Evolutionary conservation across 2,113 vertebrate genomes (phyloP).

Genomic region (Python bivittatus): DNA sequence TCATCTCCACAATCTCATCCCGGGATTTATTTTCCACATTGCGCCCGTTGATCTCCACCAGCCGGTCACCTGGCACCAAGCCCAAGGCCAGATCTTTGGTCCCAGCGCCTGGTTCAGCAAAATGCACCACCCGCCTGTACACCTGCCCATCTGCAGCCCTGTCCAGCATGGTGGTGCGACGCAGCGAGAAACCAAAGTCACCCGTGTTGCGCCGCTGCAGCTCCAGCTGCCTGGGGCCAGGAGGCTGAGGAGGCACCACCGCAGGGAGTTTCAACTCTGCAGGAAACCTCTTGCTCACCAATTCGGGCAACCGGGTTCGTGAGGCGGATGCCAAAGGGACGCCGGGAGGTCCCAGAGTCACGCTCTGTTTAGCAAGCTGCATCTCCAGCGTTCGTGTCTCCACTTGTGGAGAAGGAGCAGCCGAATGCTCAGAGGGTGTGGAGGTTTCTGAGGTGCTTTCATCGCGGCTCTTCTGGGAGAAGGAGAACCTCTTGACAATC

Average conservation of each 20-base stretch:
- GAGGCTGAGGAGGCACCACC: constrained; percentile 76
- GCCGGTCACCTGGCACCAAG: constrained; percentile 90
- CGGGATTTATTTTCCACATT: constrained; percentile 92
- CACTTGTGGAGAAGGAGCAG: constrained; percentile 78
- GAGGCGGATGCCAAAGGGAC: constrained; percentile 14
- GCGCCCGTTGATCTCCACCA: constrained; percentile 92
- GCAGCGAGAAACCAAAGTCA: constrained; percentile 94
- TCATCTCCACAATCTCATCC: constrained; percentile 98
- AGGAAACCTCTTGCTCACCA: constrained; percentile 82
- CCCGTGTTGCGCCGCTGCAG: constrained; percentile 90
- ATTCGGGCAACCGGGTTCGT: constrained; percentile 75
- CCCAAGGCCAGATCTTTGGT: constrained; percentile 88
- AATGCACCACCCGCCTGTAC: constrained; percentile 88
- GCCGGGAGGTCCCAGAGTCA: constrained; percentile 41
- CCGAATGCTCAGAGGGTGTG: constrained; percentile 77
- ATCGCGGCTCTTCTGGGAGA: constrained; percentile 83
- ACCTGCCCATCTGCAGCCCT: constrained; percentile 82
- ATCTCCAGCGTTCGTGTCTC: constrained; percentile 73
- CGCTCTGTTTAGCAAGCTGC: constrained; percentile 65
- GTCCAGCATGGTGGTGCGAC: constrained; percentile 92
- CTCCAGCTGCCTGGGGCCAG: constrained; percentile 82
- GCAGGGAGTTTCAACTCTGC: constrained; percentile 82
- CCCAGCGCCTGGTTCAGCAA: constrained; percentile 90
- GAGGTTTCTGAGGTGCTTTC: constrained; percentile 81
- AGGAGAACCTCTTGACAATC: constrained; percentile 83